phyloP scores from a whole-genome alignment of 2,797 vertebrate genomes.

The Anniella stebbinsi region DNA sequence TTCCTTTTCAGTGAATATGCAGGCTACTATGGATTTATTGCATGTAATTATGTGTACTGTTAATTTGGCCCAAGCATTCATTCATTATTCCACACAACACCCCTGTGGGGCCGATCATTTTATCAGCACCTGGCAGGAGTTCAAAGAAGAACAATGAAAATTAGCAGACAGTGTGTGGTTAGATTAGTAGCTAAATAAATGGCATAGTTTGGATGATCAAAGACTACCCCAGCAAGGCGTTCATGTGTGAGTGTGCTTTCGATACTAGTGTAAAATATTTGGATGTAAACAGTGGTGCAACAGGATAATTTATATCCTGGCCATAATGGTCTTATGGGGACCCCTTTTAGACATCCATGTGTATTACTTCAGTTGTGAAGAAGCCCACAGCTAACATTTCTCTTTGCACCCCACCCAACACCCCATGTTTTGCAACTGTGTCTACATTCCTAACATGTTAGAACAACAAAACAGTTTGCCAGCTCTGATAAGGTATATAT shows the following conservation, averaged over 20 bases:
- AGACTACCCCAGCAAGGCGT: not conserved
- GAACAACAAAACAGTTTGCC: no score
- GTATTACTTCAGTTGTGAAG: no score
- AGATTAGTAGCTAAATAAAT: not conserved
- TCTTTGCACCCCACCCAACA: no score
- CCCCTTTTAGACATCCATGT: no score
- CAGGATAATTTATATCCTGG: no score
- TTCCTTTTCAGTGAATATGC: not conserved
- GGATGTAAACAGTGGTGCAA: not conserved
- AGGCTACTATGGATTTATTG: not conserved
- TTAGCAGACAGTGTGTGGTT: not conserved
- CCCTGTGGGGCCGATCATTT: not conserved
- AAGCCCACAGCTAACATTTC: no score
- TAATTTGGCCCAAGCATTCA: not conserved
- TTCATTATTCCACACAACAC: not conserved
- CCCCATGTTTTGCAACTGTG: no score
- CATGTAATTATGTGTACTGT: not conserved
- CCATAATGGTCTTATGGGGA: no score
- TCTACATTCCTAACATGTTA: no score
- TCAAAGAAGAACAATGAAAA: constrained; percentile 5
- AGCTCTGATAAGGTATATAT: no score
- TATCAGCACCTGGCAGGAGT: not conserved
- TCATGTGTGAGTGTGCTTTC: not conserved
- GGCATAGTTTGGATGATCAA: not conserved
- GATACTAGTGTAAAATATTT: not conserved